Evolutionary conservation across 2,797 vertebrate genomes (phyloP), one percentile per base, ranked within the genome.

Genomic region (Diplodus sargus): DNA sequence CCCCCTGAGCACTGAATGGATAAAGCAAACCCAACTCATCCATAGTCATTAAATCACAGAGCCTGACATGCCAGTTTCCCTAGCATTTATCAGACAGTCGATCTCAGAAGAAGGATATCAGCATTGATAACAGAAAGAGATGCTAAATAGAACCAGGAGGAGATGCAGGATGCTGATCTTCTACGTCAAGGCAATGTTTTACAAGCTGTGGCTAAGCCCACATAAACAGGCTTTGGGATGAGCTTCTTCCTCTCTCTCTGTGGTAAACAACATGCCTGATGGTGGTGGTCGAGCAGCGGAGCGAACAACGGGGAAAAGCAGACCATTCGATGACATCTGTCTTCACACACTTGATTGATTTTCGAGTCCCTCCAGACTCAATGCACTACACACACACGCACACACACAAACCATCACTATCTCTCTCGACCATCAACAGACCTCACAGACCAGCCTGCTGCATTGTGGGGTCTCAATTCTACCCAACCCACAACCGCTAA

Each of bases 401-500:
- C 70, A 72, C 20, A 58, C 51, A 71, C 43, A 67, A 87, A 64
- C 43, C 39, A 22, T 68, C 28, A 2, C 80, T 83, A 90, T 92
- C 91, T 72, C 56, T 59, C 63, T 79, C 62, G 43, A 82, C 79
- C 86, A 93, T 90, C 89, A 78, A 70, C 79, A 89, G 89, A 90
- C 84, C 88, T 85, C 88, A 90, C 76, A 91, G 70, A 85, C 43
- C 68, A 86, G 79, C 53, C 70, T 62, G 81, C 53, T 80, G 54
- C 52, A 56, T 80, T 81, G 78, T 69, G 66, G 76, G 78, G 81
- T 58, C 74, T 83, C 23, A 59, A 65, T 82, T 87, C 74, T 77
- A 61, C 82, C 81, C 75, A 84, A 87, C 81, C 85, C 89, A 88
- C 81, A 90, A 92, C 92, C 88, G 18, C 89, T 53, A 74, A 94